phyloP scores from a whole-genome alignment of 2,113 vertebrate genomes.

The Apteryx owenii region DNA sequence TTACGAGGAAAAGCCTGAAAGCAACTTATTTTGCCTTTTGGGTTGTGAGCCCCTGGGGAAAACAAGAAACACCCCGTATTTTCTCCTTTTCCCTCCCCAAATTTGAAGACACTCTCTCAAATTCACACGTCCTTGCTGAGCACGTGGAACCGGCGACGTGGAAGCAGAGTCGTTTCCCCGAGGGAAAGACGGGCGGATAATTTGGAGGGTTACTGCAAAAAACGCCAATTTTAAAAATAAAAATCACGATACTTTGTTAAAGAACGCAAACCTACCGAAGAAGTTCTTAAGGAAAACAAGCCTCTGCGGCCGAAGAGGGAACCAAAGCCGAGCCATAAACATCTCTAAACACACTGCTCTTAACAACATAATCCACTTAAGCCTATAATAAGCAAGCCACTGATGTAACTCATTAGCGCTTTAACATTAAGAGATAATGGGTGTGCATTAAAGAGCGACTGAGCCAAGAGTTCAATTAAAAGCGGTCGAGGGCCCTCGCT shows the following conservation, averaged over 20 bases:
- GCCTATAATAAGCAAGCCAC: background rate
- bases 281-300: background rate
- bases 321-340: background rate
- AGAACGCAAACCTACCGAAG: no score
- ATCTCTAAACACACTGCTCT: background rate
- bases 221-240: background rate
- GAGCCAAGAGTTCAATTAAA: slow-evolving; percentile 15
- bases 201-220: background rate
- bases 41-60: background rate
- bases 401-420: slow-evolving; percentile 4
- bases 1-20: background rate
- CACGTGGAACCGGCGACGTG: background rate
- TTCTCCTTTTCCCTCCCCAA: background rate
- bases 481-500: background rate
- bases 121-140: background rate
- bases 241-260: background rate
- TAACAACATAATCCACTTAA: background rate
- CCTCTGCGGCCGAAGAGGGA: background rate
- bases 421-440: background rate
- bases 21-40: background rate
- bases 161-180: background rate
- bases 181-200: background rate
- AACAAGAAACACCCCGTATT: background rate
- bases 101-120: background rate
- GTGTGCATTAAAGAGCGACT: background rate